A percentile compares a stretch with the other conserved stretches of the same genome.
Conservation (phyloP, 2,113 vertebrate species). For the Myrmophylax atrothorax region DNA sequence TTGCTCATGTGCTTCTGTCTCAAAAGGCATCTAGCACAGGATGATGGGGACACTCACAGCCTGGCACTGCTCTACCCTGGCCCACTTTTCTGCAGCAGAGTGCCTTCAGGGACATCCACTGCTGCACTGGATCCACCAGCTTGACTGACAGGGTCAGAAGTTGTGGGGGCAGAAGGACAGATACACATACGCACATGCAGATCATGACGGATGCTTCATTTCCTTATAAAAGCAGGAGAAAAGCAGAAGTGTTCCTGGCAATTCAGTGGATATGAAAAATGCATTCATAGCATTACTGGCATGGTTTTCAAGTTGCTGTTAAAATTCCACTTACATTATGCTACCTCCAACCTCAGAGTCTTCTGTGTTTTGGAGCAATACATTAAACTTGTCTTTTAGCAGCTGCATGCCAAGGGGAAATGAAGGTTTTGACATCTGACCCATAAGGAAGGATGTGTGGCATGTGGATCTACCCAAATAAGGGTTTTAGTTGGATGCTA, state of each 20-base stretch:
- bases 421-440: conserved; percentile 61
- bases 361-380: conserved; percentile 48
- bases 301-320: conserved; percentile 44
- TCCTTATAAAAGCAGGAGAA: conserved; percentile 35
- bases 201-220: background rate
- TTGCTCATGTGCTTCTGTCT: background rate
- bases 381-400: conserved; percentile 43
- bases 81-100: background rate
- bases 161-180: background rate
- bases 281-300: conserved; percentile 25
- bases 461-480: conserved; percentile 56
- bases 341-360: conserved; percentile 29
- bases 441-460: conserved; percentile 60
- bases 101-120: background rate
- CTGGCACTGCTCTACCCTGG: background rate
- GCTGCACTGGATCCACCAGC: background rate
- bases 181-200: background rate
- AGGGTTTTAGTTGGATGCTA: conserved; percentile 30
- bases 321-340: conserved; percentile 58
- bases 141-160: background rate
- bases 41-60: background rate
- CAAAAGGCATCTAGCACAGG: background rate
- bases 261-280: conserved; percentile 8
- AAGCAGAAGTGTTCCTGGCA: conserved; percentile 22
- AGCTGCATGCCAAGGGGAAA: conserved; percentile 53